Conservation (phyloP, 2,113 vertebrate species). For the Amphiprion percula region DNA sequence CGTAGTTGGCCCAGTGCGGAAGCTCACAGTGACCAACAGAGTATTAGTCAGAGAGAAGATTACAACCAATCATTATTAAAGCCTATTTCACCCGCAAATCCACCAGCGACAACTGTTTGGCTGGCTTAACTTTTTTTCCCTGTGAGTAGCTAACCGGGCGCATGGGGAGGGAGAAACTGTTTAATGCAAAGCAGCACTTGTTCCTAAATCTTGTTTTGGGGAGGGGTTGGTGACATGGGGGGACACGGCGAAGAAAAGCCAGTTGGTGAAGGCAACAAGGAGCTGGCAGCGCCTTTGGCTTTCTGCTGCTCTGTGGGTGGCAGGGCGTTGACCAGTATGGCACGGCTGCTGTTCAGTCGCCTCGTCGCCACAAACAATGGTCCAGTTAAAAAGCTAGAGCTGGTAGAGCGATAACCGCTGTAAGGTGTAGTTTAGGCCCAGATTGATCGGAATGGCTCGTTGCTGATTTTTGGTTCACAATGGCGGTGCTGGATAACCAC, state of each 20-base stretch:
- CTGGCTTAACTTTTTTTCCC: constrained; percentile 70
- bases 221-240: constrained; percentile 68
- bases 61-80: constrained; percentile 88
- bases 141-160: constrained; percentile 36
- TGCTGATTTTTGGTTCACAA: constrained; percentile 50
- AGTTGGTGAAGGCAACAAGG: constrained; percentile 67
- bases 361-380: constrained; percentile 30
- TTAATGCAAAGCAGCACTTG: constrained; percentile 76
- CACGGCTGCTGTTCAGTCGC: constrained; percentile 46
- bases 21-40: constrained; percentile 43
- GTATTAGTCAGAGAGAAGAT: constrained; percentile 76
- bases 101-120: constrained; percentile 84
- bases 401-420: neutral
- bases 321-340: constrained; percentile 69
- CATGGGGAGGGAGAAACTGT: constrained; percentile 59
- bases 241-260: constrained; percentile 61
- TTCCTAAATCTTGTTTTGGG: constrained; percentile 79
- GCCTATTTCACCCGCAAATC: constrained; percentile 86
- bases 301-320: constrained; percentile 67
- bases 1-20: constrained; percentile 18
- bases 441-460: constrained; percentile 5
- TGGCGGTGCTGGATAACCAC: constrained; percentile 82
- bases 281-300: constrained; percentile 67
- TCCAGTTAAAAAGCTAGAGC: constrained; percentile 17
- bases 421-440: constrained; percentile 4